Base-by-base conservation (phyloP, 2,113 vertebrate genomes). In the Eptesicus fuscus region DNA sequence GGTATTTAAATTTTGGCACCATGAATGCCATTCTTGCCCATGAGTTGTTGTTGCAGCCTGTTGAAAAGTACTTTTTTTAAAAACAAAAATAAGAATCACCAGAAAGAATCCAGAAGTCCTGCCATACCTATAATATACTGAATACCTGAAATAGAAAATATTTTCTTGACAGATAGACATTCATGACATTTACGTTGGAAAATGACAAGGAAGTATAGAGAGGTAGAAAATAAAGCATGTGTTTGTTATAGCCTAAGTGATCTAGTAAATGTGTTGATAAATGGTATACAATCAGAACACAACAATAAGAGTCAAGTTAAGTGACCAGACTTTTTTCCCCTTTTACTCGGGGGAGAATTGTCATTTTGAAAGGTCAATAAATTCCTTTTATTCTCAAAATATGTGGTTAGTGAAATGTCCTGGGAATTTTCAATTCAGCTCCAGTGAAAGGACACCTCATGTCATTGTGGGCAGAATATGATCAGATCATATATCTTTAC, bases 401-500 rank as follows among this genome's bases (percentile, higher is more conserved):
- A 83, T 87, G 10, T 80, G 94, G 3, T 47, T 49, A 53, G 86
- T 92, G 82, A 82, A 40, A 88, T 96, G 95, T 86, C 77, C 61
- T 56, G 37, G 83, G 93, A 93, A 93, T 96, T 96, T 80, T 80
- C 93, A 97, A 94, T 83, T 51, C 6, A 49, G 84, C 90, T 44
- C 59, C 76, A 97, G 90, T 74, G 53, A 97, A 98, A 94, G 85
- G 73, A 96, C 82, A 95, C 80, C 69, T 93, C 93, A 90, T 98
- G 96, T 95, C 96, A 97, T 94, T 94, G 91, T 42, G 49, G 78
- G 88, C 93, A 95, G 88, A 96, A 87, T 77, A 85, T 63, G 88
- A 98, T 97, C n/a, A 1, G 90, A 97, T 96, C 97, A 71, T 97
- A 47, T 97, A 96, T 97, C 95, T 97, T 96, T 83, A 96, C 95